phyloP scores from a whole-genome alignment of 2,113 vertebrate genomes.

The Anas platyrhynchos region DNA sequence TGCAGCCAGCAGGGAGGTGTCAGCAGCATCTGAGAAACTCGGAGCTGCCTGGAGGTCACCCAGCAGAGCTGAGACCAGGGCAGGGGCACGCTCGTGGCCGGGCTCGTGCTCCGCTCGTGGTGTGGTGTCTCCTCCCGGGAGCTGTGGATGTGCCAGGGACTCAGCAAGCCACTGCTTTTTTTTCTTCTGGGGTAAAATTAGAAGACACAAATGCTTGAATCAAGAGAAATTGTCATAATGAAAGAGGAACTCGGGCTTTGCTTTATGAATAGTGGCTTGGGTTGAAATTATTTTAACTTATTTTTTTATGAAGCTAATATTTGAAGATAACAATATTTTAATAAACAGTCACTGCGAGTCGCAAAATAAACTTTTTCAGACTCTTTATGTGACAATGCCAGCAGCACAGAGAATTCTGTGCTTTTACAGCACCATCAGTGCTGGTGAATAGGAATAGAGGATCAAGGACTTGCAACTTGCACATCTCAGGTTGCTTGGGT shows the following conservation, averaged over 20 bases:
- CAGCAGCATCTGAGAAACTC: neutral
- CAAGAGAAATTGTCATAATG: neutral
- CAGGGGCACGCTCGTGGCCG: too few species aligned
- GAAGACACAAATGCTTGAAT: neutral
- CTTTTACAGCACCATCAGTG: fast-evolving
- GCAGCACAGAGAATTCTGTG: neutral
- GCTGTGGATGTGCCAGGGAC: fast-evolving
- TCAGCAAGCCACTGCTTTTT: neutral
- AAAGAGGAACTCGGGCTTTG: neutral
- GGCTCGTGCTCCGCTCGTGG: neutral
- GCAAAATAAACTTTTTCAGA: neutral
- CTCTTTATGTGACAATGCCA: neutral
- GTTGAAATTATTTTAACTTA: neutral
- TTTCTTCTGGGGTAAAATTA: neutral
- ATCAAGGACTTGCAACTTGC: neutral
- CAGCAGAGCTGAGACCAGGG: too few species aligned
- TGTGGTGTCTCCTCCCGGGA: neutral
- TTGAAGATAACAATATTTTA: neutral
- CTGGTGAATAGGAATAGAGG: neutral
- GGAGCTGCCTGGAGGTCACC: neutral
- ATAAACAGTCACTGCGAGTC: neutral
- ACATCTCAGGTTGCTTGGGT: neutral
- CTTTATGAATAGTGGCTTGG: neutral
- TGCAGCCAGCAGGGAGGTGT: neutral
- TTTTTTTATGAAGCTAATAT: neutral